Base-by-base conservation (phyloP, 1,140 invertebrate species). In the Stenopsyche tienmushanensis region DNA sequence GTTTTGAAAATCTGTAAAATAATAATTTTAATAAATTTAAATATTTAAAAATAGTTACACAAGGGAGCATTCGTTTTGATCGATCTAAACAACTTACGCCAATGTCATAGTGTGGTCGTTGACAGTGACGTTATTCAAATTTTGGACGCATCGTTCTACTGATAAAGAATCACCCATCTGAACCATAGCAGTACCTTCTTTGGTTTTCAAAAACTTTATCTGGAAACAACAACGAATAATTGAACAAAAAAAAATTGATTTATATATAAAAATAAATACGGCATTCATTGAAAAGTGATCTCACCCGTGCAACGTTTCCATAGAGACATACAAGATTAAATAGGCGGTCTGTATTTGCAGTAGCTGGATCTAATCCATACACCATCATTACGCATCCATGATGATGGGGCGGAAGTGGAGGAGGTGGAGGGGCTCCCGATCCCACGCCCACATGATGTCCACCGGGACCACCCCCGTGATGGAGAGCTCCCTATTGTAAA, bases 251-350 rank as follows among this genome's bases (percentile, higher is more conserved):
- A 52, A 5, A 20, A 47, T 13, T 7, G 17, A 15, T 47, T 15
- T 8, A 47, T 5, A 15, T 15, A 47, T 15, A 5, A 47, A 47
- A 8, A 15, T 47, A 9, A 47, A 8, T 47, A 5, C 18, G 18
- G 17, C 7, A 15, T 39, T 39, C 34, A 39, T 8, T n/a, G 34
- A n/a, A n/a, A 34, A 29, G 10, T 62, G 5, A 49, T 54, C n/a
- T 87, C 80, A 98, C 95, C 86, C 94, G 89, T 53, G 95, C 89
- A 67, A 98, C 95, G 78, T 99, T 99, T 66, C 97, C 97, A 80
- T 99, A 99, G 34, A 98, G 85, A 81, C 97, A 99, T 80, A 99
- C 95, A 58, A 99, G 83, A 82, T 99, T 99, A 86, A 99, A 99
- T n/a, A 99, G 84, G 74, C 91, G 89, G 78, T 98, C 95, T 66